Conservation (phyloP, 2,113 vertebrate genomes). For the Cyanistes caeruleus region DNA sequence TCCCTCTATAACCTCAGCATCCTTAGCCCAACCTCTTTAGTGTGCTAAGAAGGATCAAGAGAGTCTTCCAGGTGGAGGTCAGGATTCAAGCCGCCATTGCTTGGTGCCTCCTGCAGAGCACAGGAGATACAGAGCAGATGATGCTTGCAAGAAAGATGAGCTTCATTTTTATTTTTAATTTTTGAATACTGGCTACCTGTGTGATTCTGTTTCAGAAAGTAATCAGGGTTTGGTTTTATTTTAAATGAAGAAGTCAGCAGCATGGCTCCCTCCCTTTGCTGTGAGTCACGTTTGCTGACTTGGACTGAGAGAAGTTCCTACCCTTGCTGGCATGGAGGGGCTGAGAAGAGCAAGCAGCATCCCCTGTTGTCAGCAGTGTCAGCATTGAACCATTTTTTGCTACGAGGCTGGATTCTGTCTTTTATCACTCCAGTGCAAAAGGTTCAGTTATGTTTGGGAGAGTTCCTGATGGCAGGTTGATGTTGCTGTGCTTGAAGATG, state of each 20-base stretch:
- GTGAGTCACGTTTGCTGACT: slow-evolving; percentile 25
- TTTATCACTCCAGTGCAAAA: neutral
- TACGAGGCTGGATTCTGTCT: neutral
- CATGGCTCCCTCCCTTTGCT: neutral
- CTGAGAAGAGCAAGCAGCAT: neutral
- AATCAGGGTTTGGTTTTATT: neutral
- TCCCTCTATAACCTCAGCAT: neutral
- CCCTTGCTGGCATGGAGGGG: neutral
- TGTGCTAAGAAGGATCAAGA: neutral
- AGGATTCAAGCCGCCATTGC: neutral
- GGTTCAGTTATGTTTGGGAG: neutral
- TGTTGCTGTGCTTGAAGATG: neutral
- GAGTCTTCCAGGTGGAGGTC: neutral
- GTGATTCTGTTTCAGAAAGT: neutral
- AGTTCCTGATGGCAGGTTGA: neutral
- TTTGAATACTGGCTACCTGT: neutral
- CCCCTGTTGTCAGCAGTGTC: neutral
- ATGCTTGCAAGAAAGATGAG: neutral
- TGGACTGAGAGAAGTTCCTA: neutral
- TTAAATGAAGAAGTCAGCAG: neutral
- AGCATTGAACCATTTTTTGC: neutral
- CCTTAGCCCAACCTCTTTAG: neutral
- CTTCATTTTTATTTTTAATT: neutral
- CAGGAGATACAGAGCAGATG: neutral
- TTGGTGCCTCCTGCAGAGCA: neutral